Percentiles rank a stretch among this genome's conserved stretches.
phyloP scores from a whole-genome alignment of 2,797 vertebrate genomes.

The Macropodus opercularis region DNA sequence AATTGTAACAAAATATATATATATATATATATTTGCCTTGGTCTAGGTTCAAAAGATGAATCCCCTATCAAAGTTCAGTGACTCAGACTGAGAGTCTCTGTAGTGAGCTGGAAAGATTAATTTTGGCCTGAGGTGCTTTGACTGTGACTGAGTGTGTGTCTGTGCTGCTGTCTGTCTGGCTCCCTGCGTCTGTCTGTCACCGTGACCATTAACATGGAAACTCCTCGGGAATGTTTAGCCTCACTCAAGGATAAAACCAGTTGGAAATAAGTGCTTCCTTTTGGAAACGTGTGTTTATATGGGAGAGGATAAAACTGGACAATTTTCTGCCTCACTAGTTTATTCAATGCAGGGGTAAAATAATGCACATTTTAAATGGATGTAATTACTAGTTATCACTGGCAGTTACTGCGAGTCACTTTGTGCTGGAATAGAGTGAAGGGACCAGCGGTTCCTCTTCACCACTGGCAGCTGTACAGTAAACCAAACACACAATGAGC shows the following conservation, averaged over 20 bases:
- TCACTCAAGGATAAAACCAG: constrained; percentile 75
- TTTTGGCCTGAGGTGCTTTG: constrained; percentile 52
- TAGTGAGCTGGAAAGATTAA: constrained; percentile 70
- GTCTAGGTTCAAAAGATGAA: constrained; percentile 69
- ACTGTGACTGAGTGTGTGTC: constrained; percentile 53
- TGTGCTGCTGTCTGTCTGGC: constrained; percentile 44
- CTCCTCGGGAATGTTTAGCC: constrained; percentile 72
- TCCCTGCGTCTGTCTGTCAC: constrained; percentile 55
- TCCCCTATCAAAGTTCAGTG: constrained; percentile 69
- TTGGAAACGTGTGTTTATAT: constrained; percentile 77
- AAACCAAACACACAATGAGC: constrained; percentile 57
- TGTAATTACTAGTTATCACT: constrained; percentile 86
- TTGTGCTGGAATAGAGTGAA: constrained; percentile 75
- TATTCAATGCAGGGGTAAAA: constrained; percentile 85
- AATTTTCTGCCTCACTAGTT: constrained; percentile 89
- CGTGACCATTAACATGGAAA: constrained; percentile 69
- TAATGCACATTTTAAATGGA: constrained; percentile 88
- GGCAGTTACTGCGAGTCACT: constrained; percentile 78
- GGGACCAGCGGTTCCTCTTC: constrained; percentile 66
- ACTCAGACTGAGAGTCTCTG: constrained; percentile 57
- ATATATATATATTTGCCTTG: constrained; percentile 26
- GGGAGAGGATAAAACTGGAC: constrained; percentile 82
- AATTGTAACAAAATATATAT: constrained; percentile 60
- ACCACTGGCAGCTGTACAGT: constrained; percentile 57
- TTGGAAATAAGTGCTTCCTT: constrained; percentile 76